Evolutionary conservation across 2,888 invertebrate species (phyloP).

Genomic region (Archaeoteleia sp.): DNA sequence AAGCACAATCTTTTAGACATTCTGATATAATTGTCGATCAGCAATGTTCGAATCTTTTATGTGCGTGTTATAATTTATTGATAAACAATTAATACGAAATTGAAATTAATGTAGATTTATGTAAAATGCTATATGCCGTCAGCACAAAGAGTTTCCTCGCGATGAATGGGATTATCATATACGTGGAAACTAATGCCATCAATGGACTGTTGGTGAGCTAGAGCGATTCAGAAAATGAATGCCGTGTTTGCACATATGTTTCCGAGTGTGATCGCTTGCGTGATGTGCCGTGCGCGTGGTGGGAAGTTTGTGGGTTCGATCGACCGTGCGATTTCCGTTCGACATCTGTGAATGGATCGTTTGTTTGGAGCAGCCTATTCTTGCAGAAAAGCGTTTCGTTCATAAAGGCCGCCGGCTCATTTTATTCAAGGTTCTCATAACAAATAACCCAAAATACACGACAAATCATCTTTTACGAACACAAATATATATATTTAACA

Average conservation of each 20-base stretch:
- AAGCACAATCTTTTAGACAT: no score
- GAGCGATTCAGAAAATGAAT: conserved; percentile 46
- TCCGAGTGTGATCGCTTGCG: conserved; percentile 36
- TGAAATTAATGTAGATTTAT: conserved; percentile 12
- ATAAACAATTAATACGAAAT: conserved; percentile 8
- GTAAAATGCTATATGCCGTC: conserved; percentile 21
- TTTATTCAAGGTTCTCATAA: conserved; percentile 30
- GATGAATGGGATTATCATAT: conserved; percentile 45
- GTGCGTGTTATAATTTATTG: no score
- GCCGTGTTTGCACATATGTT: conserved; percentile 51
- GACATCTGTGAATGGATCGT: conserved; percentile 55
- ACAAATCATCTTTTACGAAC: no score
- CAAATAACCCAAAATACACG: background rate
- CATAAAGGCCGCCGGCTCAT: conserved; percentile 31
- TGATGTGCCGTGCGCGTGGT: conserved; percentile 49
- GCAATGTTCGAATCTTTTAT: no score
- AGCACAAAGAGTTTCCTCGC: conserved; percentile 19
- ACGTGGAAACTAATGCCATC: conserved; percentile 32
- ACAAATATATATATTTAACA: no score
- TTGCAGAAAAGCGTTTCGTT: conserved; percentile 18
- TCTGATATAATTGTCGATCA: no score
- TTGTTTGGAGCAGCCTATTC: conserved; percentile 41
- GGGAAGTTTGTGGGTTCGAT: conserved; percentile 58
- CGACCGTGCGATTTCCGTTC: conserved; percentile 63
- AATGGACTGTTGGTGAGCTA: conserved; percentile 34